Evolutionary conservation across 2,797 vertebrate genomes (phyloP).

Genomic region (Hypotaenidia philippensis): DNA sequence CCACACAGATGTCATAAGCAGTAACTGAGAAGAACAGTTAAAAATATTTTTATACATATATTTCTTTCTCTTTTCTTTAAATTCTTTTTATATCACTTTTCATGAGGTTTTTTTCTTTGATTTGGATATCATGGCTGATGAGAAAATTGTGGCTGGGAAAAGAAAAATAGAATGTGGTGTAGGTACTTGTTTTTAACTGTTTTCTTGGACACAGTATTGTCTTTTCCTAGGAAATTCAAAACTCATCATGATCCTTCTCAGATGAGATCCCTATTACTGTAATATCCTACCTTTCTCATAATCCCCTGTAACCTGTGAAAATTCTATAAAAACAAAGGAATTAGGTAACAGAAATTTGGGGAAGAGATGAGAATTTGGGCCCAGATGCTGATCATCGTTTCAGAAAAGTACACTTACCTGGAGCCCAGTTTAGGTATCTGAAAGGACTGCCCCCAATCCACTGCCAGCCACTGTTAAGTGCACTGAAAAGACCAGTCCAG

Average conservation of each 20-base stretch:
- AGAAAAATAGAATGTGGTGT: not conserved
- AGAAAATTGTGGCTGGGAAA: not conserved
- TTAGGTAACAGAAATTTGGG: not conserved
- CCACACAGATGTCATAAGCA: not conserved
- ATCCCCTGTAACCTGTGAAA: not conserved
- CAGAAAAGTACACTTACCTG: conserved; percentile 82
- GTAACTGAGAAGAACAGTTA: not conserved
- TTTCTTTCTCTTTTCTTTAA: not conserved
- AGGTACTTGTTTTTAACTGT: not conserved
- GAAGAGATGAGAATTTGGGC: not conserved
- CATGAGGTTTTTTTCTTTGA: not conserved
- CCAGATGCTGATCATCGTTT: not conserved
- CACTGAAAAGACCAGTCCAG: conserved; percentile 92
- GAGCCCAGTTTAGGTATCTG: conserved; percentile 95
- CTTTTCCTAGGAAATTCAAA: not conserved
- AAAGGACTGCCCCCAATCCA: conserved; percentile 91
- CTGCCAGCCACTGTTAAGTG: conserved; percentile 91
- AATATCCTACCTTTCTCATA: not conserved
- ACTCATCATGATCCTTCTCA: not conserved
- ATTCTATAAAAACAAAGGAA: not conserved
- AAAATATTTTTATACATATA: not conserved
- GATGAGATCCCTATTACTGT: not conserved
- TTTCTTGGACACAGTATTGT: not conserved
- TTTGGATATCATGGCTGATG: not conserved
- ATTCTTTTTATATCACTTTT: not conserved